Base-by-base conservation (phyloP, 2,113 vertebrate species). In the Anarhynchus alexandrinus region DNA sequence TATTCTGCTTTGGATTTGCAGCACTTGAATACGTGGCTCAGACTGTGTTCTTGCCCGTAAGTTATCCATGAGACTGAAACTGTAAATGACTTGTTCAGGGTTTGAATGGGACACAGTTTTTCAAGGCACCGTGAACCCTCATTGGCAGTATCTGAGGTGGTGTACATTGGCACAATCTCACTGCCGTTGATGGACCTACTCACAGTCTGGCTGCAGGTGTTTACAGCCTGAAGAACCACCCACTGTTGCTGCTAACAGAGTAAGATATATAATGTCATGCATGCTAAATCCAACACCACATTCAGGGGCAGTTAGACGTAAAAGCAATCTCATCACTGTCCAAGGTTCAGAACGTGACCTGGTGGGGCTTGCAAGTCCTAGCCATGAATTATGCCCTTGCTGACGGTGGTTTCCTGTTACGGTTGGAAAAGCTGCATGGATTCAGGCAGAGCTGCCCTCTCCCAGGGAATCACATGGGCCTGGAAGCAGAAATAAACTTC, bases 71-170 rank as follows among this genome's bases (percentile, higher is more conserved):
- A 34, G 55, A 36, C 54, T 69, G 70, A 12, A 88, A 14, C 30
- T 40, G 58, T 16, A 58, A 80, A 52, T 27, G 15, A 7, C 16
- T 74, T 64, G 52, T 64, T 25, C 10, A 29, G 42, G 47, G 21
- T 86, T 57, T 81, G 42, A 82, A 70, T 5, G 59, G 55, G 51
- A 40, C 2, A 0, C 36, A 27, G 10, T 5, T 57, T 67, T 49
- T 65, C 81, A 73, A 42, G 43, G 43, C 51, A 57, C 57, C 22
- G 54, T 3, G 16, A 76, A 43, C 6, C 40, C 30, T 59, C 65
- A 12, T 0, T 1, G 3, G 15, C 27, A 19, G 5, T 7, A 15
- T 14, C 67, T 5, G 2, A 61, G 23, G 21, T 45, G 30, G 4
- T n/a, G n/a, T 11, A 13, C 73, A 38, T 9, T 32, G 45, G 29